Conservation (phyloP, 2,888 invertebrate species). For the Holacanthella duospinosa region DNA sequence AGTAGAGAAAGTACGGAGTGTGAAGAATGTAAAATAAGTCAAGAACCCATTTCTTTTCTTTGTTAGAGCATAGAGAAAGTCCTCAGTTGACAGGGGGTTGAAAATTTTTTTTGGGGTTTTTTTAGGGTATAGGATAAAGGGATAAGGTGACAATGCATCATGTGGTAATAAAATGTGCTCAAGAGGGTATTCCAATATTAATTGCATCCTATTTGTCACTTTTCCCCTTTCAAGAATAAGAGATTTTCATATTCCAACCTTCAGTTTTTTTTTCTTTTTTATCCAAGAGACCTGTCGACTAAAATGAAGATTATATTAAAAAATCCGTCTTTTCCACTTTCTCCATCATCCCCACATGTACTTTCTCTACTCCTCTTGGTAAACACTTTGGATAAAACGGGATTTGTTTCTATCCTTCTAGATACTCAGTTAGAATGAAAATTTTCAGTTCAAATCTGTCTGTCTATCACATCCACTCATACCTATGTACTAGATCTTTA, state of each 20-base stretch:
- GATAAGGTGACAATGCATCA: not conserved
- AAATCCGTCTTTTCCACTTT: slow-evolving; percentile 15
- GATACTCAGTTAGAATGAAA: too few relatives aligned
- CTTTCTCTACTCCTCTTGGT: not conserved
- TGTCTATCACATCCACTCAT: too few relatives aligned
- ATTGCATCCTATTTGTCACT: slow-evolving; percentile 33
- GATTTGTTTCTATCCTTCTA: not conserved
- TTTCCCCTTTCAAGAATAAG: not conserved
- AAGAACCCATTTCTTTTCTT: not conserved
- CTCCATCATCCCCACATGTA: slow-evolving; percentile 3
- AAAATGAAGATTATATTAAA: slow-evolving; percentile 35
- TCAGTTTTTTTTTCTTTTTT: slow-evolving; percentile 8
- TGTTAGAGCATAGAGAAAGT: too few relatives aligned
- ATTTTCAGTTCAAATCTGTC: too few relatives aligned
- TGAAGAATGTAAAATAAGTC: not conserved
- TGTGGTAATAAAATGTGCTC: not conserved
- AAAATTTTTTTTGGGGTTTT: not conserved
- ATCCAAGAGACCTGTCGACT: too few relatives aligned
- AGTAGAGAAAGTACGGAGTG: not conserved
- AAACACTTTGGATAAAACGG: not conserved
- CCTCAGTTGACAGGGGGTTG: too few relatives aligned
- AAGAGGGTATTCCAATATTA: slow-evolving; percentile 22
- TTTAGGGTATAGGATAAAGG: not conserved
- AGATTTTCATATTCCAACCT: not conserved
- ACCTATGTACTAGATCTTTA: too few relatives aligned